phyloP scores from a whole-genome alignment of 2,797 vertebrate species.

The Sebastes cheni region DNA sequence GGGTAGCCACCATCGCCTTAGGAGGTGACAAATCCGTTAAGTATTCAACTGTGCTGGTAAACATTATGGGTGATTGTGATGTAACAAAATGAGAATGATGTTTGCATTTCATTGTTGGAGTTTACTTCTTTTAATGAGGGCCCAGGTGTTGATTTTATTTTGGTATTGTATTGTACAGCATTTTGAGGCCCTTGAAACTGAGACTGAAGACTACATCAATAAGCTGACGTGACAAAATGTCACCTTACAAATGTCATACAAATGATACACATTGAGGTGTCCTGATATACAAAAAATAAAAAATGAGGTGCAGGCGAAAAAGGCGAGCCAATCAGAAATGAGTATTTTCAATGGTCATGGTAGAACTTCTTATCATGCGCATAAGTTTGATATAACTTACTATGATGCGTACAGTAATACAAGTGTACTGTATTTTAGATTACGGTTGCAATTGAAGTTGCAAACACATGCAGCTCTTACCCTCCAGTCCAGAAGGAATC shows the following conservation, averaged over 20 bases:
- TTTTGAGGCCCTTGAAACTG: neutral
- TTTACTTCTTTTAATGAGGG: neutral
- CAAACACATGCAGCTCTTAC: conserved; percentile 49
- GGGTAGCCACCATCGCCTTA: conserved; percentile 76
- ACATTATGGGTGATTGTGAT: neutral
- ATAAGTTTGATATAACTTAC: neutral
- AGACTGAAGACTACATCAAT: neutral
- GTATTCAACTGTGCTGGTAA: neutral
- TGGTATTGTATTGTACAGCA: neutral
- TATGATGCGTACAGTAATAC: neutral
- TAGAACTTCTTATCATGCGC: neutral
- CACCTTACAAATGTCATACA: no score
- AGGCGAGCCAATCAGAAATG: neutral
- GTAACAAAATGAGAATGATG: neutral
- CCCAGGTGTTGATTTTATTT: neutral
- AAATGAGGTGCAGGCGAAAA: neutral
- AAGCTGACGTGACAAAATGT: no score
- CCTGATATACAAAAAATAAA: neutral
- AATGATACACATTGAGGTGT: neutral
- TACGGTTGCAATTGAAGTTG: neutral
- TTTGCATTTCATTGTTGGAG: neutral
- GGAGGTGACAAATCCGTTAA: neutral
- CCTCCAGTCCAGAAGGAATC: conserved; percentile 77
- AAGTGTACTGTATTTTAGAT: neutral
- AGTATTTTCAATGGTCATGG: no score